Conservation (phyloP, 2,888 invertebrate species). For the Orthosia cruda region DNA sequence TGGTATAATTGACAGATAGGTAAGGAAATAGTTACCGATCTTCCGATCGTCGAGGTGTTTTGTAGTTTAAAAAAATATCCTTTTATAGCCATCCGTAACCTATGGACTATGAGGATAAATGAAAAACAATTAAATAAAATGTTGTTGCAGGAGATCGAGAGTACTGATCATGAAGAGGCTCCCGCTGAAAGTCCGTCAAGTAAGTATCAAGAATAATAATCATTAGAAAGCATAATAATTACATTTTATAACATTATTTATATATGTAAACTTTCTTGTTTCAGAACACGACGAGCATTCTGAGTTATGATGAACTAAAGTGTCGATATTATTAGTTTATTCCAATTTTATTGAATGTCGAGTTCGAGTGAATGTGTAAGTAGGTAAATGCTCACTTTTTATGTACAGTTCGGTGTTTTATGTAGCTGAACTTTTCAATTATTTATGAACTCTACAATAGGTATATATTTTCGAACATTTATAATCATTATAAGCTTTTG, state of each 20-base stretch:
- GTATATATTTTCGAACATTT: conserved; percentile 40
- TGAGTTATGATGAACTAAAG: conserved; percentile 88
- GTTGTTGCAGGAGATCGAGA: conserved; percentile 82
- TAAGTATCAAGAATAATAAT: conserved; percentile 65
- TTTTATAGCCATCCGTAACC: not conserved
- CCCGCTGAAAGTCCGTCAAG: conserved; percentile 71
- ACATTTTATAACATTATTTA: not conserved
- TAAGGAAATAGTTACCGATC: too few species aligned
- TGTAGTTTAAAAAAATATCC: not conserved
- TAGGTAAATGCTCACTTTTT: conserved; percentile 51
- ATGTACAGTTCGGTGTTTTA: conserved; percentile 25
- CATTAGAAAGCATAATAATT: not conserved
- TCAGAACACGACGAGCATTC: conserved; percentile 83
- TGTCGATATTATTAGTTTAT: conserved; percentile 70
- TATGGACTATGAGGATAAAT: not conserved
- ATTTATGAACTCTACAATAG: conserved; percentile 13
- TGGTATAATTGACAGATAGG: too few species aligned
- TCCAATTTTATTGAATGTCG: conserved; percentile 63
- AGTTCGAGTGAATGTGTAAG: conserved; percentile 62
- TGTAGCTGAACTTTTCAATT: conserved; percentile 31
- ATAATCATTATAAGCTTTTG: not conserved
- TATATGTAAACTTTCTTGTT: conserved; percentile 63
- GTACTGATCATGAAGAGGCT: conserved; percentile 71
- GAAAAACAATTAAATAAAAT: not conserved
- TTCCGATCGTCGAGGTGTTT: too few species aligned